phyloP scores from a whole-genome alignment of 2,888 invertebrate genomes.

The Onchidella celtica region DNA sequence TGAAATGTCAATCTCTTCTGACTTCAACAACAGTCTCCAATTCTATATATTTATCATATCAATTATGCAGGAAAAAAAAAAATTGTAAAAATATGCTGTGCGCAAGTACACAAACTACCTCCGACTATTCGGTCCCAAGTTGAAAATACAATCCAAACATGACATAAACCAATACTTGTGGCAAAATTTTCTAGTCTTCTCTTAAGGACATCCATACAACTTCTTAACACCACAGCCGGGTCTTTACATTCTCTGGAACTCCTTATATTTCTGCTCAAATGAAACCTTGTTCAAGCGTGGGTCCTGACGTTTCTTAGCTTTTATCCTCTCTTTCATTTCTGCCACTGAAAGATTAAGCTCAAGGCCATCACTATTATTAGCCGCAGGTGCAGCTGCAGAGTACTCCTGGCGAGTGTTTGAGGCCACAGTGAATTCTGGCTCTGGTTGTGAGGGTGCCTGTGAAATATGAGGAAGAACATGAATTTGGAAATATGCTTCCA shows the following conservation, averaged over 20 bases:
- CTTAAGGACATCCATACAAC: background rate
- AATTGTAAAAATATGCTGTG: background rate
- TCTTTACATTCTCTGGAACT: conserved; percentile 56
- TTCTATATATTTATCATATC: no score
- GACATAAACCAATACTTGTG: background rate
- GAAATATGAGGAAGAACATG: background rate
- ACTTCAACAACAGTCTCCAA: no score
- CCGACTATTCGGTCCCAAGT: background rate
- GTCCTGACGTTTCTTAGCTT: conserved; percentile 64
- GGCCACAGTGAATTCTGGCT: conserved; percentile 24
- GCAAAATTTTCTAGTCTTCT: background rate
- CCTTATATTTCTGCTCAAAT: conserved; percentile 54
- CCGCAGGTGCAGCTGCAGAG: conserved; percentile 7
- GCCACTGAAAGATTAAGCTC: conserved; percentile 62
- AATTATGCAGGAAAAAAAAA: background rate
- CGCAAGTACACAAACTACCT: background rate
- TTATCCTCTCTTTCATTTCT: conserved; percentile 68
- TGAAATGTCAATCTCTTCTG: no score
- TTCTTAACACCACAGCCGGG: background rate
- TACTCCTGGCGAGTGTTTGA: background rate
- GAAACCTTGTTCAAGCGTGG: conserved; percentile 56
- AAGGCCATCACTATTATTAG: conserved; percentile 15
- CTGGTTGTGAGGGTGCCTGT: conserved; percentile 9
- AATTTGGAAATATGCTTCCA: background rate
- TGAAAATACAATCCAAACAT: background rate